Evolutionary conservation across 2,888 invertebrate genomes (phyloP).

Genomic region (Heliconius aoede): DNA sequence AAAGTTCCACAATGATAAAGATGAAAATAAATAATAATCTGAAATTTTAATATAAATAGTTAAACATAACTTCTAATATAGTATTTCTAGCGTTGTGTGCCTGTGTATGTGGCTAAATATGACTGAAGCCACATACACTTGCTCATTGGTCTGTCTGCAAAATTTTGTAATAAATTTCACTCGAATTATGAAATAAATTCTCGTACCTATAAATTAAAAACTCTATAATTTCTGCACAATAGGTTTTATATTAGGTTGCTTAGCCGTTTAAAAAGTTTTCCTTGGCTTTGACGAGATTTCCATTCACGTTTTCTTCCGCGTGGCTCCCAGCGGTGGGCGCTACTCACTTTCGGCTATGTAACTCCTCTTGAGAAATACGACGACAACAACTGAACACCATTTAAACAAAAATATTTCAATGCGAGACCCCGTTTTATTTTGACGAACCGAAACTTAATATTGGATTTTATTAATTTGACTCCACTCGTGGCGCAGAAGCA

Average conservation of each 20-base stretch:
- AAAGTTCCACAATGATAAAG: no score
- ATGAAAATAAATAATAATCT: no score
- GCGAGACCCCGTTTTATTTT: no score
- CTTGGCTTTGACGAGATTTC: background rate
- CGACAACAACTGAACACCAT: background rate
- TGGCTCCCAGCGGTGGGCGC: background rate
- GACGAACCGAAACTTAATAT: background rate
- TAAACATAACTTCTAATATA: no score
- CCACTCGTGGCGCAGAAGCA: no score
- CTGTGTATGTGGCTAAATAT: no score
- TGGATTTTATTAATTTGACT: no score
- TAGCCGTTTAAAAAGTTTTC: background rate
- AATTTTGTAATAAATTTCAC: background rate
- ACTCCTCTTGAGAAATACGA: background rate
- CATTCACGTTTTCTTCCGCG: slow-evolving; percentile 13
- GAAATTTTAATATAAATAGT: no score
- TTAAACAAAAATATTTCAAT: background rate
- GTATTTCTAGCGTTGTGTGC: no score
- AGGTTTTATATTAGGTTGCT: slow-evolving; percentile 4
- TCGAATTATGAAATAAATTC: background rate
- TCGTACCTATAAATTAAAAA: background rate
- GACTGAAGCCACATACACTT: no score
- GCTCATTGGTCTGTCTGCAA: no score
- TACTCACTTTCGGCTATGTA: background rate
- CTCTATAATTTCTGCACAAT: background rate